These are phyloP conservation scores for Neomicropteryx cornuta DNA, from an alignment of 1,140 invertebrate species.

Conservation along the genomic window DNA sequence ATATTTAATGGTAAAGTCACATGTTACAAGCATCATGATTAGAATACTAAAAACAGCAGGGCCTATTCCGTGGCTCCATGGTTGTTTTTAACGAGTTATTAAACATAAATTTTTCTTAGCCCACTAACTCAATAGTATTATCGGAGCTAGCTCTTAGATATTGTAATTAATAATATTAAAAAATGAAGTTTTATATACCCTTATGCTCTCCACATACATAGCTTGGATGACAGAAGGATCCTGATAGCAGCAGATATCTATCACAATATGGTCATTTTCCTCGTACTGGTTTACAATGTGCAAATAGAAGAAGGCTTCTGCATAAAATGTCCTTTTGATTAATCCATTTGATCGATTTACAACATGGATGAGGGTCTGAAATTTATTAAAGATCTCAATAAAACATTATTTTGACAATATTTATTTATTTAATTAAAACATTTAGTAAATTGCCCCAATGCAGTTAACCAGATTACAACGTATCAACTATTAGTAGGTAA, in stretches of 20 bases:
- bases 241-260: conserved; percentile 77
- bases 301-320: conserved; percentile 72
- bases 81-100: not conserved
- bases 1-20: too few species aligned
- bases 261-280: conserved; percentile 51
- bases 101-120: too few species aligned
- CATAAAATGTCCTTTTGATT: conserved; percentile 45
- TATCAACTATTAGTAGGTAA: too few species aligned
- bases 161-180: too few species aligned
- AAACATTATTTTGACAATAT: conserved; percentile 2
- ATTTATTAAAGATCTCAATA: conserved; percentile 13
- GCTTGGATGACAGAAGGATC: conserved; percentile 73
- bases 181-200: conserved; percentile 38
- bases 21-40: too few species aligned
- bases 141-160: too few species aligned
- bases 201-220: conserved; percentile 72
- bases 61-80: too few species aligned
- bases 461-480: too few species aligned
- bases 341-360: conserved; percentile 51
- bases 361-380: conserved; percentile 65
- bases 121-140: too few species aligned
- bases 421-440: too few species aligned
- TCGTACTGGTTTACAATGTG: conserved; percentile 88
- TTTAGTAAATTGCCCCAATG: too few species aligned
- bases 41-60: too few species aligned